Base-by-base conservation (phyloP, 1,140 invertebrate genomes). In the Rhizoglyphus robini region DNA sequence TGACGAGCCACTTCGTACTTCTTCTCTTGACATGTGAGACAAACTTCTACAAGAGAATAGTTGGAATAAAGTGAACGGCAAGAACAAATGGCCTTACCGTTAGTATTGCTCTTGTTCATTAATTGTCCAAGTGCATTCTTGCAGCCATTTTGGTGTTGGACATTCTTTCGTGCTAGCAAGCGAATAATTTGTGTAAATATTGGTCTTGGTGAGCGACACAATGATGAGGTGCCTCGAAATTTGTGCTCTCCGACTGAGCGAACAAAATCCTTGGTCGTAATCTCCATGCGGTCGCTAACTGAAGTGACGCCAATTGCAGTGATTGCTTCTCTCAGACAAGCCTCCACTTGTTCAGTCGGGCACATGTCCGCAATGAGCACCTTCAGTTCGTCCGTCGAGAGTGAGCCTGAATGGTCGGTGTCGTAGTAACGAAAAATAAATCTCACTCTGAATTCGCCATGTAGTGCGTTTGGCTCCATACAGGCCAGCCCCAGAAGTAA, bases 161-260 rank as follows among this genome's bases (percentile, higher is more conserved):
- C 25, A 15, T 20, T 32, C 57, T 34, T 27, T 34, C 30, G 18
- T 59, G 30, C 18, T 18, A 41, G 48, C 30, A 63, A 47, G 20
- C 27, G 61, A 47, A 5, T 23, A 27, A 71, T 49, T n/a, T n/a
- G n/a, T n/a, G n/a, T n/a, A n/a, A n/a, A n/a, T n/a, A n/a, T n/a
- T n/a, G n/a, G n/a, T n/a, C 62, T 54, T 25, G 58, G 60, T 20
- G 70, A 70, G 23, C 80, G 71, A 64, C 82, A 76, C 18, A 82
- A 69, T 34, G 75, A 71, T 3, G 80, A 82, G 4, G 80, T 82
- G 1, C 80, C 80, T 49, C 81, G 72, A 70, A 82, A 82, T 67
- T 79, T 80, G 13, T 81, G 71, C 58, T 80, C 77, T 3, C 81
- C 81, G 3, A 82, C 79, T 25, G 75, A 76, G 5, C 72, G 74